phyloP scores from a whole-genome alignment of 2,888 invertebrate genomes.

The Nematopogon swammerdamellus region DNA sequence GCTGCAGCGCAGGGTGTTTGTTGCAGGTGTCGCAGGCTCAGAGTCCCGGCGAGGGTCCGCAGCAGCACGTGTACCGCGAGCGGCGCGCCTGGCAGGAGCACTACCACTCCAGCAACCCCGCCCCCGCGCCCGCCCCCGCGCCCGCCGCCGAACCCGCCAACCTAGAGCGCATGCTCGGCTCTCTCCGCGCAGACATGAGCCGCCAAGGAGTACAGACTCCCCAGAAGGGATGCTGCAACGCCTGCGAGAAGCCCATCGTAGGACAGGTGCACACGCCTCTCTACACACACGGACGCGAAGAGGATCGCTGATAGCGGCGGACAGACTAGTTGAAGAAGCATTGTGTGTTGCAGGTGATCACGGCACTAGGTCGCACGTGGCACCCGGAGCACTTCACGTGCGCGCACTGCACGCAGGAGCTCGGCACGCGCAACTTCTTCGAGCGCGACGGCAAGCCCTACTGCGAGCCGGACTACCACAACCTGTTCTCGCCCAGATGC shows the following conservation, averaged over 20 bases:
- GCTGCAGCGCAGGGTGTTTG: slow-evolving; percentile 8
- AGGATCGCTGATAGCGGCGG: too few species aligned
- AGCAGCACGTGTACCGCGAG: slow-evolving; percentile 63
- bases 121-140: slow-evolving; percentile 20
- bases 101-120: slow-evolving; percentile 41
- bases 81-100: slow-evolving; percentile 54
- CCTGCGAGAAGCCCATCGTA: slow-evolving; percentile 98
- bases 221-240: slow-evolving; percentile 98
- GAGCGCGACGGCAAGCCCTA: slow-evolving; percentile 96
- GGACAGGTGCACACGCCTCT: slow-evolving; percentile 69
- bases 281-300: neutral
- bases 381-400: slow-evolving; percentile 99
- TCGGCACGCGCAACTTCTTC: slow-evolving; percentile 98
- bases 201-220: slow-evolving; percentile 98
- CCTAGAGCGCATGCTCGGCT: slow-evolving; percentile 85
- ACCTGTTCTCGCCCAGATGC: slow-evolving; percentile 96
- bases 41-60: slow-evolving; percentile 24
- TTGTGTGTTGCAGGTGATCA: slow-evolving; percentile 66
- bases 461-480: slow-evolving; percentile 98
- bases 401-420: slow-evolving; percentile 93
- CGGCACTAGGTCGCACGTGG: slow-evolving; percentile 97
- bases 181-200: slow-evolving; percentile 94
- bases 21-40: slow-evolving; percentile 39
- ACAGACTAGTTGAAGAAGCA: slow-evolving; percentile 9
- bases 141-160: slow-evolving; percentile 55